Percentiles rank a stretch among this genome's conserved stretches.
These are phyloP conservation scores for Tachina lurida DNA, from an alignment of 2,888 invertebrate species.

Conservation along the genomic window DNA sequence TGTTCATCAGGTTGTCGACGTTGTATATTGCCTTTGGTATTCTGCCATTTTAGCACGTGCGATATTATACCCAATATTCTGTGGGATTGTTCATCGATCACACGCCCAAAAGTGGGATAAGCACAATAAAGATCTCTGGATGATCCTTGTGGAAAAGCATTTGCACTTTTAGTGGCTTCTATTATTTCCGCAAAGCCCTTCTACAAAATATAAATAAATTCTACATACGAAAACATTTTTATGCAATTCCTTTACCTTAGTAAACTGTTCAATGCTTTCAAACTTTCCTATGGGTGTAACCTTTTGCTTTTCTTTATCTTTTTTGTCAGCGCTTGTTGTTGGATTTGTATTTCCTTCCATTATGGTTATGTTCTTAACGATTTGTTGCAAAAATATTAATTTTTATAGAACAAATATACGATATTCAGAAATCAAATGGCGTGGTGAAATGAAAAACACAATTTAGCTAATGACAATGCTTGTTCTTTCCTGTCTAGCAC, in stretches of 20 bases:
- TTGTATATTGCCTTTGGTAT: constrained; percentile 85
- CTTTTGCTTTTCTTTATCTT: constrained; percentile 38
- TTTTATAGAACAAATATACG: neutral
- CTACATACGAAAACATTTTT: neutral
- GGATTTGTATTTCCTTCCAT: constrained; percentile 27
- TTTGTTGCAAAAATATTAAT: neutral
- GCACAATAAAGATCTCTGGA: constrained; percentile 90
- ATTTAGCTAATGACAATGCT: constrained; percentile 10
- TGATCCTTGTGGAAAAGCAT: constrained; percentile 88
- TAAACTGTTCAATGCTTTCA: constrained; percentile 76
- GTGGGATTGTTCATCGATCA: constrained; percentile 86
- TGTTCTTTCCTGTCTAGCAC: constrained; percentile 8
- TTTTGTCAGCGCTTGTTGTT: neutral
- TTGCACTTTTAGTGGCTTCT: constrained; percentile 88
- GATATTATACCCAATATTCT: constrained; percentile 86
- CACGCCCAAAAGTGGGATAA: constrained; percentile 88
- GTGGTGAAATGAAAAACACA: constrained; percentile 4
- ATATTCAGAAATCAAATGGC: constrained; percentile 6
- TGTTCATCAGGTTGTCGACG: constrained; percentile 86
- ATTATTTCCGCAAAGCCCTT: constrained; percentile 86
- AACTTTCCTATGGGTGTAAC: constrained; percentile 64
- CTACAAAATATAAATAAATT: constrained; percentile 70
- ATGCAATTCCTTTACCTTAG: constrained; percentile 75
- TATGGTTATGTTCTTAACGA: neutral
- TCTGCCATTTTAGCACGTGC: constrained; percentile 84